These are phyloP conservation scores for Rhinophrynus dorsalis DNA, from an alignment of 2,797 vertebrate genomes.

Conservation along the genomic window DNA sequence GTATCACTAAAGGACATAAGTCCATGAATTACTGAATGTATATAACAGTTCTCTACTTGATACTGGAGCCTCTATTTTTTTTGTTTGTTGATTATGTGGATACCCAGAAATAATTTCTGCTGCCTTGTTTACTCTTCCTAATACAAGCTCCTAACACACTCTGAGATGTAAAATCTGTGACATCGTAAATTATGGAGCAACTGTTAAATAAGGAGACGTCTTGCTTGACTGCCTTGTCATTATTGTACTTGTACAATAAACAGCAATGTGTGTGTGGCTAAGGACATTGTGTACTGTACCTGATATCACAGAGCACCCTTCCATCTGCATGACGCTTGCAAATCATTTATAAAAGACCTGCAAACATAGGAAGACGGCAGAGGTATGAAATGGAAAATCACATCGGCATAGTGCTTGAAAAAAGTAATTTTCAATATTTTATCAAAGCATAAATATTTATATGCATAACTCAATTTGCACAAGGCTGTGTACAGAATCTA, in stretches of 20 bases:
- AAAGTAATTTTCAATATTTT: constrained; percentile 39
- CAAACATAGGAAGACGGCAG: constrained; percentile 10
- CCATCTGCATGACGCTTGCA: constrained; percentile 12
- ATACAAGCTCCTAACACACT: constrained; percentile 25
- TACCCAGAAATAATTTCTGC: background rate
- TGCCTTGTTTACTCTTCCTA: constrained; percentile 10
- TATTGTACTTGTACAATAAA: constrained; percentile 15
- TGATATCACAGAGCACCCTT: background rate
- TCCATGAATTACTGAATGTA: constrained; percentile 7
- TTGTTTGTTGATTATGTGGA: constrained; percentile 5
- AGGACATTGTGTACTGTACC: background rate
- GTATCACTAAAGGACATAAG: too few species aligned
- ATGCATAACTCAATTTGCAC: constrained; percentile 19
- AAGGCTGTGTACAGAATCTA: constrained; percentile 1
- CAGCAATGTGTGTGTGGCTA: background rate
- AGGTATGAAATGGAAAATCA: constrained; percentile 31
- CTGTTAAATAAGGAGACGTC: constrained; percentile 25
- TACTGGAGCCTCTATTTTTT: too few species aligned
- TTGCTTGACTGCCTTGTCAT: constrained; percentile 18
- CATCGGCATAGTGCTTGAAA: constrained; percentile 20
- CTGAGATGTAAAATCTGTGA: constrained; percentile 28
- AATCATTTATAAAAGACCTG: constrained; percentile 14
- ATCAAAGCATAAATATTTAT: constrained; percentile 42
- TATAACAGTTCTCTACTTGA: too few species aligned
- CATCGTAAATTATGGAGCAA: constrained; percentile 36